These are phyloP conservation scores for Smithornis capensis DNA, from an alignment of 2,113 vertebrate species.

Conservation along the genomic window DNA sequence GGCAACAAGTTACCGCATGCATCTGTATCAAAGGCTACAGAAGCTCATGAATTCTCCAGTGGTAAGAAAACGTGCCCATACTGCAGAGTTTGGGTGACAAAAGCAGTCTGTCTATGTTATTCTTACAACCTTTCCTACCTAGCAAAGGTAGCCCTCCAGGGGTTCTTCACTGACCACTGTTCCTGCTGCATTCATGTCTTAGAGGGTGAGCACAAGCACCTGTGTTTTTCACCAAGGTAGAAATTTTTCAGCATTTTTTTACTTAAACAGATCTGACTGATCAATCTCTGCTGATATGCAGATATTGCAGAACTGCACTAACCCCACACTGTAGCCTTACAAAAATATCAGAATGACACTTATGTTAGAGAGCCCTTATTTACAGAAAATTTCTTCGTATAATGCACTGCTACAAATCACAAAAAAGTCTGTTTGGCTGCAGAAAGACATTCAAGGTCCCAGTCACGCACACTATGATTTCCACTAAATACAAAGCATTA, in stretches of 20 bases:
- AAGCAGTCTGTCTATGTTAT: background rate
- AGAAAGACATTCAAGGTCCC: background rate
- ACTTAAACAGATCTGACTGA: background rate
- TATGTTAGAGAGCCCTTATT: background rate
- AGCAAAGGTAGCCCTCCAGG: background rate
- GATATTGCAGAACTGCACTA: background rate
- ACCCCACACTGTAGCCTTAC: background rate
- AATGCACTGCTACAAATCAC: background rate
- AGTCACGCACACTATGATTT: background rate
- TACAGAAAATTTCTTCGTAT: background rate
- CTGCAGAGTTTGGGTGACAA: conserved; percentile 59
- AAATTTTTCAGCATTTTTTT: conserved; percentile 1
- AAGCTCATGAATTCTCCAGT: conserved; percentile 50
- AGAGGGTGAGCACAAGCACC: background rate
- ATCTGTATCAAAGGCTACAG: conserved; percentile 59
- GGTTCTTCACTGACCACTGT: background rate
- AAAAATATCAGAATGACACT: background rate
- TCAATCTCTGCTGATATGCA: background rate
- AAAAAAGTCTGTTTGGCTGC: background rate
- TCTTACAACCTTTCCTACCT: background rate
- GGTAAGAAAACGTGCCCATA: conserved; percentile 52
- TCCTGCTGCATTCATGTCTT: background rate
- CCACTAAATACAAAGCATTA: background rate
- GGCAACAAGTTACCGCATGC: conserved; percentile 68
- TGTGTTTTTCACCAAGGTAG: background rate